Conservation (phyloP, 2,797 vertebrate species). For the Chaetophractus vellerosus region DNA sequence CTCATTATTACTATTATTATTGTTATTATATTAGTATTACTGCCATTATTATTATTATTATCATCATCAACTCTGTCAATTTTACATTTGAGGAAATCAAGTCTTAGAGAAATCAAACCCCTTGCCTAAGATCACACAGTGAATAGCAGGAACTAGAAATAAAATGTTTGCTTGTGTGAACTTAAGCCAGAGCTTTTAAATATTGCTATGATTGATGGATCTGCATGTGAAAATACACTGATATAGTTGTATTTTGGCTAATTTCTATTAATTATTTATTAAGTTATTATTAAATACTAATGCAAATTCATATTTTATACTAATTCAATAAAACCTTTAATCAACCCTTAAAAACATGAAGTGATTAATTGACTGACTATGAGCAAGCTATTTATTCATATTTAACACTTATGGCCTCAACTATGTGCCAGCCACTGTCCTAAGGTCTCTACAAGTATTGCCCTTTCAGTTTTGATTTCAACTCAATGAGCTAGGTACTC, state of each 20-base stretch:
- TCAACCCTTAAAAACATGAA: conserved; percentile 65
- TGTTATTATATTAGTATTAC: background rate
- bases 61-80: background rate
- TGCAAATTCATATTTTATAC: conserved; percentile 69
- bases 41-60: background rate
- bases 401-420: conserved; percentile 67
- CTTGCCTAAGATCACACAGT: conserved; percentile 8
- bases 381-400: conserved; percentile 73
- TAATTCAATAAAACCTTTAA: conserved; percentile 74
- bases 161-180: conserved; percentile 1
- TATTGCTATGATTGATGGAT: conserved; percentile 5
- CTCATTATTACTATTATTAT: background rate
- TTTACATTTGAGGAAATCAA: conserved; percentile 40
- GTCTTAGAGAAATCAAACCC: conserved; percentile 19
- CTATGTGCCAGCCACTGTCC: background rate
- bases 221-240: conserved; percentile 22
- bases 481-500: background rate
- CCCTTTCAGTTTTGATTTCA: conserved; percentile 64
- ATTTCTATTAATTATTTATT: conserved; percentile 72
- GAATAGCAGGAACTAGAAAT: conserved; percentile 11
- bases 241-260: conserved; percentile 49
- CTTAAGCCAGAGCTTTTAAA: conserved; percentile 6
- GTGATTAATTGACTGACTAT: conserved; percentile 71
- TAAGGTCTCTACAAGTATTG: conserved; percentile 41
- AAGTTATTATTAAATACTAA: conserved; percentile 68